phyloP scores from a whole-genome alignment of 2,888 invertebrate genomes.

The Brachypterus glaber region DNA sequence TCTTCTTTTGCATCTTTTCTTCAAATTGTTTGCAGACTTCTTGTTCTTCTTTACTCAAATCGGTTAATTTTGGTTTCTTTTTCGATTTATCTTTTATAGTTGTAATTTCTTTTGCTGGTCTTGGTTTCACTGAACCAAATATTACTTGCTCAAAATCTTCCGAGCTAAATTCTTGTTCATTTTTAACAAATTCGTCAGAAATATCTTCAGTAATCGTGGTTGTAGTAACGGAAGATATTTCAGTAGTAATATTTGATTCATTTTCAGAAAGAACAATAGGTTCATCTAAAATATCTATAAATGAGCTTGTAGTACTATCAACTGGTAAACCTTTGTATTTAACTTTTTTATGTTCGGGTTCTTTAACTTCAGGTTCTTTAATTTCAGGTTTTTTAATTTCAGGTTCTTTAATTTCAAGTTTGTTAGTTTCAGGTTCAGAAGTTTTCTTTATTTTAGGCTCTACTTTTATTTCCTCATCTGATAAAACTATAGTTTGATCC shows the following conservation, averaged over 20 bases:
- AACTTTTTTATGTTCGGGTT: too few relatives aligned
- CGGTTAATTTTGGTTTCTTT: constrained; percentile 19
- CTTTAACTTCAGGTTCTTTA: constrained; percentile 5
- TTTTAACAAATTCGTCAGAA: constrained; percentile 5
- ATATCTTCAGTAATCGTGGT: too few relatives aligned
- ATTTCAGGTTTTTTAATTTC: neutral
- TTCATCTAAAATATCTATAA: constrained; percentile 28
- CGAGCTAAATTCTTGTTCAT: constrained; percentile 11
- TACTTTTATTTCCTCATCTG: too few relatives aligned
- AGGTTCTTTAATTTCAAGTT: constrained; percentile 8
- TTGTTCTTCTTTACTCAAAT: constrained; percentile 34
- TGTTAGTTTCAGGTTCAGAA: too few relatives aligned
- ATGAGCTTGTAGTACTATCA: constrained; percentile 21
- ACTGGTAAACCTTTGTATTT: constrained; percentile 22
- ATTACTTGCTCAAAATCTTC: constrained; percentile 47
- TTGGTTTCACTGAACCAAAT: constrained; percentile 54
- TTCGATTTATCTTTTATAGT: constrained; percentile 18
- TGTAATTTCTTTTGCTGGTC: constrained; percentile 32
- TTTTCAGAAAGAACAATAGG: constrained; percentile 27
- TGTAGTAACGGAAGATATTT: too few relatives aligned
- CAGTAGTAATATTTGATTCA: too few relatives aligned
- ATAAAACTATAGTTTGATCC: constrained; percentile 28
- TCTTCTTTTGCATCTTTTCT: constrained; percentile 25
- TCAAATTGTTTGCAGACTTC: constrained; percentile 34
- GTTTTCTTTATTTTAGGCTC: too few relatives aligned